Evolutionary conservation across 2,797 vertebrate species (phyloP).

Genomic region (Mormyrus hasselquistii): DNA sequence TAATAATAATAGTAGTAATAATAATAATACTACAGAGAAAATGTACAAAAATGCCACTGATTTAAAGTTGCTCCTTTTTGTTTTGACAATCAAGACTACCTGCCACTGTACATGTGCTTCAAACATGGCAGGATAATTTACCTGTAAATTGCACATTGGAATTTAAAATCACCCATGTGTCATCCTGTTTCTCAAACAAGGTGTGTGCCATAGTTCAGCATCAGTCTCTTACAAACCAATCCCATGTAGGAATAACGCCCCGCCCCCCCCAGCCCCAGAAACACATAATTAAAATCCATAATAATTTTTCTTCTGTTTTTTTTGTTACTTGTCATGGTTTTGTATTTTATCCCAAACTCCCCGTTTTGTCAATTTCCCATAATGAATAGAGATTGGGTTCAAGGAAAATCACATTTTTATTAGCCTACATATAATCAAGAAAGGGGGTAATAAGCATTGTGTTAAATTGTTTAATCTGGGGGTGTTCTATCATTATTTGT

Average conservation of each 20-base stretch:
- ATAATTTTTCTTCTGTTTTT: slow-evolving; percentile 55
- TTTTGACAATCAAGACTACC: not conserved
- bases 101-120: not conserved
- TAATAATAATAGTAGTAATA: slow-evolving; percentile 1
- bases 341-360: slow-evolving; percentile 45
- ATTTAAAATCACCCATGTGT: not conserved
- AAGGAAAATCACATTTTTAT: slow-evolving; percentile 69
- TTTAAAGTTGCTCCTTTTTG: not conserved
- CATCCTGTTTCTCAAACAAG: not conserved
- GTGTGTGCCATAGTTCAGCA: slow-evolving; percentile 59
- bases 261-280: slow-evolving; percentile 54
- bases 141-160: not conserved
- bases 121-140: not conserved
- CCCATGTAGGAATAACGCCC: slow-evolving; percentile 45
- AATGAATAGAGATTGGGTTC: slow-evolving; percentile 67
- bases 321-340: slow-evolving; percentile 29
- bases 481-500: slow-evolving; percentile 79
- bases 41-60: not conserved
- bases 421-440: slow-evolving; percentile 60
- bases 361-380: slow-evolving; percentile 38
- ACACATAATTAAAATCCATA: slow-evolving; percentile 67
- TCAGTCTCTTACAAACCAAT: slow-evolving; percentile 62
- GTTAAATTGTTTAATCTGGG: slow-evolving; percentile 72
- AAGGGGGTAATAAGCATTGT: slow-evolving; percentile 65
- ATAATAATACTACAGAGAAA: not conserved